These are phyloP conservation scores for Oryzaephilus surinamensis DNA, from an alignment of 1,140 invertebrate species.

Conservation along the genomic window DNA sequence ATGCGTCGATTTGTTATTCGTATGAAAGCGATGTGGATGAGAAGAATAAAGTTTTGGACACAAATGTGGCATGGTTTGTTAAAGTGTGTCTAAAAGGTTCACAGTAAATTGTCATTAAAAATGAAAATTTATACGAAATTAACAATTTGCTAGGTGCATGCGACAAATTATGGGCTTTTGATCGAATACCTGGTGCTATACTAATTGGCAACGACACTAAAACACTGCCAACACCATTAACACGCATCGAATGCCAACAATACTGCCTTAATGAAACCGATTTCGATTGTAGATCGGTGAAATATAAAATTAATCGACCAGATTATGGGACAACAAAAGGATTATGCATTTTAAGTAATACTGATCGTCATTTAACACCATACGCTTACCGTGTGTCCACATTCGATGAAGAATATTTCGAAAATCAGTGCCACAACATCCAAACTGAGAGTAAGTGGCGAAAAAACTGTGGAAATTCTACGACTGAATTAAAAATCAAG, in stretches of 20 bases:
- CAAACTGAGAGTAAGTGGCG: neutral
- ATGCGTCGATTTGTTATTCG: slow-evolving; percentile 36
- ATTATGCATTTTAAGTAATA: slow-evolving; percentile 45
- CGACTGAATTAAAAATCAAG: neutral
- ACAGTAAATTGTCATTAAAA: too few relatives aligned
- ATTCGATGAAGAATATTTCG: slow-evolving; percentile 51
- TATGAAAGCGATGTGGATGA: slow-evolving; percentile 33
- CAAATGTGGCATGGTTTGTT: slow-evolving; percentile 39
- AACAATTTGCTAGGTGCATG: too few relatives aligned
- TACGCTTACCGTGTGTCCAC: slow-evolving; percentile 49
- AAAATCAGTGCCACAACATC: slow-evolving; percentile 46
- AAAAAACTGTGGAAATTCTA: neutral
- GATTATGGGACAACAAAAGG: slow-evolving; percentile 35
- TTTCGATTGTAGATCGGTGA: slow-evolving; percentile 38
- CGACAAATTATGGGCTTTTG: slow-evolving; percentile 40
- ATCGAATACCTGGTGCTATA: slow-evolving; percentile 39
- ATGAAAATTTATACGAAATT: too few relatives aligned
- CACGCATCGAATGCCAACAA: slow-evolving; percentile 39
- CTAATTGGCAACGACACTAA: slow-evolving; percentile 39
- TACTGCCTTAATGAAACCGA: slow-evolving; percentile 37
- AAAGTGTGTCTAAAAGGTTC: slow-evolving; percentile 36
- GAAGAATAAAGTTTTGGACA: slow-evolving; percentile 33
- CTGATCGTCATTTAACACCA: slow-evolving; percentile 49
- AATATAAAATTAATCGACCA: slow-evolving; percentile 37
- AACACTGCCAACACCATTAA: slow-evolving; percentile 35